phyloP scores from a whole-genome alignment of 2,113 vertebrate genomes.

The Gulo gulo region DNA sequence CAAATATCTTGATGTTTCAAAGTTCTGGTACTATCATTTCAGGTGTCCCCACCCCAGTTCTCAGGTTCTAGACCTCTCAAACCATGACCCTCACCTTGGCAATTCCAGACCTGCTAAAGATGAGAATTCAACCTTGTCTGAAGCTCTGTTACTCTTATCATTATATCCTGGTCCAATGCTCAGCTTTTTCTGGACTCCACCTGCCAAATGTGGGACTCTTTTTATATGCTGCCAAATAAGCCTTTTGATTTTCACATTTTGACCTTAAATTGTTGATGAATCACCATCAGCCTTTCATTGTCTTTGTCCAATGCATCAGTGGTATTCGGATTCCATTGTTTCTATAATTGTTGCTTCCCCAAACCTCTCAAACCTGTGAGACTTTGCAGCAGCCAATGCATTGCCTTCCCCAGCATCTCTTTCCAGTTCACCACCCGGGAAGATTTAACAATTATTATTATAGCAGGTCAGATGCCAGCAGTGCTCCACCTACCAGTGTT shows the following conservation, averaged over 20 bases:
- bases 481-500: background rate
- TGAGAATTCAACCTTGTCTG: background rate
- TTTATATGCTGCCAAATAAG: background rate
- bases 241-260: constrained; percentile 7
- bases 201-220: background rate
- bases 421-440: background rate
- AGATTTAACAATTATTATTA: background rate
- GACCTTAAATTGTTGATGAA: constrained; percentile 23
- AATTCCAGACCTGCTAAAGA: background rate
- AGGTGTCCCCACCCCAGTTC: background rate
- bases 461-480: background rate
- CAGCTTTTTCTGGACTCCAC: background rate
- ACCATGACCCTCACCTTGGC: background rate
- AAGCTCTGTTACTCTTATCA: background rate
- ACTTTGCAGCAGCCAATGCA: background rate
- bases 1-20: background rate
- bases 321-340: background rate
- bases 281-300: background rate
- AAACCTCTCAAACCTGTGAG: background rate
- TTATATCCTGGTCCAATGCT: background rate
- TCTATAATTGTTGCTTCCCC: background rate
- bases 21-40: background rate
- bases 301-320: background rate
- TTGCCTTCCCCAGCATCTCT: background rate
- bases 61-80: background rate